Evolutionary conservation across 1,140 invertebrate species (phyloP).

Genomic region (Drosophila melanica): DNA sequence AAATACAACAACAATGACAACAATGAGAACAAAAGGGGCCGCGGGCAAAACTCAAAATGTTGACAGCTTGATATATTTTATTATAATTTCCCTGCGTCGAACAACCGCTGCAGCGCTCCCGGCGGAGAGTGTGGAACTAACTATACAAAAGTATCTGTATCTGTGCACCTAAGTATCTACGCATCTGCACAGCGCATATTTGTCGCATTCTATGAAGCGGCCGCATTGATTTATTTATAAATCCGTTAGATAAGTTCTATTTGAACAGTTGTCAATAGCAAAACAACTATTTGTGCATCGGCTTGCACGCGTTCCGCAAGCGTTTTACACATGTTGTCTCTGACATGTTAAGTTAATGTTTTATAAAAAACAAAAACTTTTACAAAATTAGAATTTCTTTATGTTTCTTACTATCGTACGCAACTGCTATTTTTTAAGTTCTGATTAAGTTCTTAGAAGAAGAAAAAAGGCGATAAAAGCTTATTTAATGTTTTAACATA

Average conservation of each 20-base stretch:
- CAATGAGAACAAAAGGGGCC: slow-evolving; percentile 65
- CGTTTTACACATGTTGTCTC: slow-evolving; percentile 34
- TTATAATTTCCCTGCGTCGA: slow-evolving; percentile 67
- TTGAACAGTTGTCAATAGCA: slow-evolving; percentile 60
- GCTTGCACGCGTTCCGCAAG: slow-evolving; percentile 13
- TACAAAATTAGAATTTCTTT: no score
- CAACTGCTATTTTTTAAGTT: no score
- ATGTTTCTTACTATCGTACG: no score
- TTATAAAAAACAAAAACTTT: no score
- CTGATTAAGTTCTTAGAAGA: no score
- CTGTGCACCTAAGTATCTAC: slow-evolving; percentile 32
- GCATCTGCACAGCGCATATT: slow-evolving; percentile 36
- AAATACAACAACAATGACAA: slow-evolving; percentile 27
- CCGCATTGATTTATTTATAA: slow-evolving; percentile 80
- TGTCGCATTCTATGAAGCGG: slow-evolving; percentile 57
- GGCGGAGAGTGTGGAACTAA: slow-evolving; percentile 32
- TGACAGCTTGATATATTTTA: slow-evolving; percentile 83
- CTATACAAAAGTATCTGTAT: slow-evolving; percentile 30
- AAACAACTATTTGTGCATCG: slow-evolving; percentile 48
- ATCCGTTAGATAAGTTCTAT: slow-evolving; percentile 62
- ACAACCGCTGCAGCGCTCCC: slow-evolving; percentile 15
- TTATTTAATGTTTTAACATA: no score
- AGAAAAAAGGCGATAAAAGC: no score
- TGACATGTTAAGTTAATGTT: neutral
- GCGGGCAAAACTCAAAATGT: slow-evolving; percentile 68